Evolutionary conservation across 2,113 vertebrate species (phyloP).

Genomic region (Prolemur simus): DNA sequence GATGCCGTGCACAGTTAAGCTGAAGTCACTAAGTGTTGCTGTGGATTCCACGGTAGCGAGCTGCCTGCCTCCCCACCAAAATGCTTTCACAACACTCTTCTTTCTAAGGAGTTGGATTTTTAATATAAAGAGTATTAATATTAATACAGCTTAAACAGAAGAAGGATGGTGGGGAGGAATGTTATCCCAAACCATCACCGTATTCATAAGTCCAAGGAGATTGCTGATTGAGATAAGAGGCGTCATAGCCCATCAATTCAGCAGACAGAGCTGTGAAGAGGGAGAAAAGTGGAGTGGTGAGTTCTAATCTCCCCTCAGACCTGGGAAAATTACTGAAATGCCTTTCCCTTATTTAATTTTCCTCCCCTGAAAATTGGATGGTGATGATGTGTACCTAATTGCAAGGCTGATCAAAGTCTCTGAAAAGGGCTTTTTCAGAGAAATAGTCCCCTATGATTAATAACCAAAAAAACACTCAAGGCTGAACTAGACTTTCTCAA

Average conservation of each 20-base stretch:
- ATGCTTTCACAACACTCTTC: background rate
- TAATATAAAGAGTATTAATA: background rate
- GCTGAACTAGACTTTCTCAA: conserved; percentile 10
- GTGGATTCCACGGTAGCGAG: background rate
- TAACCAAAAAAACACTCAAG: background rate
- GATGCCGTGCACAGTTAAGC: background rate
- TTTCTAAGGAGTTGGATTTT: background rate
- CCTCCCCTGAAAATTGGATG: background rate
- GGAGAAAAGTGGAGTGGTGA: background rate
- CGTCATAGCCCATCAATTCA: background rate
- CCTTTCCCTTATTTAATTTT: background rate
- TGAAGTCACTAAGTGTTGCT: background rate
- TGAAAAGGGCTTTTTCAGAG: background rate
- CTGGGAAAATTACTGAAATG: background rate
- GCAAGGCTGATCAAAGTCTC: background rate
- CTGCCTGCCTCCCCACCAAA: background rate
- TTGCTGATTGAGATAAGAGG: background rate
- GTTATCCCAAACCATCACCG: background rate
- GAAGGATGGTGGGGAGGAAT: background rate
- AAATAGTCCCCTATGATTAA: background rate
- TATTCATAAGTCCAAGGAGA: background rate
- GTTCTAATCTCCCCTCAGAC: background rate
- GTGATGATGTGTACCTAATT: background rate
- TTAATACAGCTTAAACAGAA: background rate
- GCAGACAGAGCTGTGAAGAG: background rate